Evolutionary conservation across 2,113 vertebrate species (phyloP).

Genomic region (Notiomystis cincta): DNA sequence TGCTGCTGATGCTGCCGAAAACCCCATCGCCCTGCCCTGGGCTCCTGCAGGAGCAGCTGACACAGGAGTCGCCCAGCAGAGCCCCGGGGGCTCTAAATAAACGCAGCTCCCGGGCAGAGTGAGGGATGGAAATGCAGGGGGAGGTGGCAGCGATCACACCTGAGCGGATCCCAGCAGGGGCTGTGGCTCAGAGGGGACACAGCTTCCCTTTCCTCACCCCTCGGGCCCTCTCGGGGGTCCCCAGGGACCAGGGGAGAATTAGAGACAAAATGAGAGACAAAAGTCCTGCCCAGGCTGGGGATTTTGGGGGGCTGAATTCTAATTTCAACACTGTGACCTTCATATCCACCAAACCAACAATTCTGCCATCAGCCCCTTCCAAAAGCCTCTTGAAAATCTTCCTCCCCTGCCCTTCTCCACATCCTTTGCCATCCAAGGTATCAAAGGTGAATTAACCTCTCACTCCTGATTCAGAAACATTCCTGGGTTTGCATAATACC

Average conservation of each 20-base stretch:
- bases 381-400: not conserved
- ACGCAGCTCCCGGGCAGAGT: not conserved
- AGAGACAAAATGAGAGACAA: not conserved
- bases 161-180: too few species aligned
- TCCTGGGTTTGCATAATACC: not conserved
- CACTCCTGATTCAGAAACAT: not conserved
- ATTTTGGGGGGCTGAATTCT: not conserved
- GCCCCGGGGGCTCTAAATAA: not conserved
- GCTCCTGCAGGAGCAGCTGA: not conserved
- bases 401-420: not conserved
- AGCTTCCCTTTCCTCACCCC: too few species aligned
- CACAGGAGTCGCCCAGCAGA: not conserved
- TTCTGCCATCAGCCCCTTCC: not conserved
- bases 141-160: too few species aligned
- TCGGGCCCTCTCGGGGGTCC: too few species aligned
- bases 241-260: not conserved
- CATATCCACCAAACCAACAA: fast-evolving
- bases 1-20: not conserved
- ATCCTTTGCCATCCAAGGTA: not conserved
- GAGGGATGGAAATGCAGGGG: too few species aligned
- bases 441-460: not conserved
- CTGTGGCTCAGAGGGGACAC: too few species aligned
- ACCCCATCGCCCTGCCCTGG: not conserved
- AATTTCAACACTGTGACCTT: not conserved
- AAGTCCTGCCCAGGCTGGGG: not conserved